Base-by-base conservation (phyloP, 2,888 invertebrate genomes). In the Agriopis marginaria region DNA sequence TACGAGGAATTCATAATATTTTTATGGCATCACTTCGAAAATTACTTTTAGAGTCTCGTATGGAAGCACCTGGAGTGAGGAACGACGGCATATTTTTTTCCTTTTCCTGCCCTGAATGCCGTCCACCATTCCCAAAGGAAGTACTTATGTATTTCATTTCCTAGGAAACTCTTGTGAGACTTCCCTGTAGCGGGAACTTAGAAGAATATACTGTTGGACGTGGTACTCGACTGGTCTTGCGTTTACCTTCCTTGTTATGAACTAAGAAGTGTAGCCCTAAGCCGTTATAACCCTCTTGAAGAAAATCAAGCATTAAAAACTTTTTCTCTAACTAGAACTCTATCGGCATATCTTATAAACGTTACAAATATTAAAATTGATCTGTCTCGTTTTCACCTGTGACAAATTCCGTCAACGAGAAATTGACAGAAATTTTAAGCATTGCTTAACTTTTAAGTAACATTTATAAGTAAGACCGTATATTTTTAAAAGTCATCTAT, bases 121-220 rank as follows among this genome's bases (percentile, higher is more conserved):
- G 59, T 63, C 65, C 71, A 55, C n/a, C 63, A 63, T 10, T 68
- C 63, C 60, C 63, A 56, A 40, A 68, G 72, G 74, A 75, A 75
- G 71, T 75, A 63, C 69, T 71, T 75, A 71, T 70, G 68, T 75
- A 75, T 75, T 75, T 71, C 72, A 75, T 75, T 75, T 71, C 72
- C 71, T 71, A 62, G 40, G 63, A 63, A 66, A 64, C 70, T 70
- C 51, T 73, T 66, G 64, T 70, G 66, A 56, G 71, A 66, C 59
- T 67, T 72, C 63, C 65, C 47, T 72, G 68, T 71, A 8, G 44
- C 44, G 45, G 45, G 45, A 17, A 7, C 58, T 40, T 17, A 44
- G 53, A 62, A 42, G 12, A 32, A 53, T 12, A 12, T n/a, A 32
- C 8, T 44, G 6, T 4, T 11, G 12, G 62, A 62, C 53, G 8